A percentile compares a stretch with the other conserved stretches of the same genome.
phyloP scores from a whole-genome alignment of 1,140 invertebrate genomes.

The Caenorhabditis brenneri region DNA sequence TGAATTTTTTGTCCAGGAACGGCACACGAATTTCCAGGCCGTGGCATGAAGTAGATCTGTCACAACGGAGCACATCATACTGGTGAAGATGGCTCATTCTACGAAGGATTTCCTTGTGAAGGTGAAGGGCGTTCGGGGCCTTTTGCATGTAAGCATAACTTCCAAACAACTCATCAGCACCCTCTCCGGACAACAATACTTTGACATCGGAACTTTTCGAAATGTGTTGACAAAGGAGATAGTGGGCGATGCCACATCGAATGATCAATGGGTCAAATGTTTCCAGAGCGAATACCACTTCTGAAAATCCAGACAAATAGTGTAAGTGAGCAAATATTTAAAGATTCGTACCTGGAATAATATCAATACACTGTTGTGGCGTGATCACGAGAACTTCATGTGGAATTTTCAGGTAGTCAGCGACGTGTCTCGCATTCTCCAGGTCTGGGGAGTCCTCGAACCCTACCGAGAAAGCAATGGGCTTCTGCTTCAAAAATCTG shows the following conservation, averaged over 20 bases:
- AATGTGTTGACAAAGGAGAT: constrained; percentile 68
- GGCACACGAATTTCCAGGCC: constrained; percentile 69
- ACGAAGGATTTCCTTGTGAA: constrained; percentile 68
- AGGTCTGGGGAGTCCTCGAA: constrained; percentile 69
- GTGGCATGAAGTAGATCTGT: constrained; percentile 69
- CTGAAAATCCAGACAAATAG: constrained; percentile 57
- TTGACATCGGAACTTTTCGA: constrained; percentile 66
- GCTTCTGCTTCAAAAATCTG: constrained; percentile 59
- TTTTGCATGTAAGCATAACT: constrained; percentile 70
- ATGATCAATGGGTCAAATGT: constrained; percentile 70
- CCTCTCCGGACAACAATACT: constrained; percentile 67
- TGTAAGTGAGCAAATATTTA: not conserved
- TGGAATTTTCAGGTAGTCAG: constrained; percentile 66
- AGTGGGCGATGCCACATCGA: constrained; percentile 69
- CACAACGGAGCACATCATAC: constrained; percentile 69
- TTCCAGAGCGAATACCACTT: constrained; percentile 69
- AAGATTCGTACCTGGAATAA: constrained; percentile 70
- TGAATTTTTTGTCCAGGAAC: constrained; percentile 69
- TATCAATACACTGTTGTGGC: constrained; percentile 65
- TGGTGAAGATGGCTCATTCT: constrained; percentile 66
- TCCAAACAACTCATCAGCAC: constrained; percentile 70
- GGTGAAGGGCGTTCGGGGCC: constrained; percentile 64
- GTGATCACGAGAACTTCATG: constrained; percentile 68
- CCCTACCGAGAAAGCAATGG: constrained; percentile 70
- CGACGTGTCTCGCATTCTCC: constrained; percentile 64